These are phyloP conservation scores for Myathropa florea DNA, from an alignment of 2,888 invertebrate genomes.

Conservation along the genomic window DNA sequence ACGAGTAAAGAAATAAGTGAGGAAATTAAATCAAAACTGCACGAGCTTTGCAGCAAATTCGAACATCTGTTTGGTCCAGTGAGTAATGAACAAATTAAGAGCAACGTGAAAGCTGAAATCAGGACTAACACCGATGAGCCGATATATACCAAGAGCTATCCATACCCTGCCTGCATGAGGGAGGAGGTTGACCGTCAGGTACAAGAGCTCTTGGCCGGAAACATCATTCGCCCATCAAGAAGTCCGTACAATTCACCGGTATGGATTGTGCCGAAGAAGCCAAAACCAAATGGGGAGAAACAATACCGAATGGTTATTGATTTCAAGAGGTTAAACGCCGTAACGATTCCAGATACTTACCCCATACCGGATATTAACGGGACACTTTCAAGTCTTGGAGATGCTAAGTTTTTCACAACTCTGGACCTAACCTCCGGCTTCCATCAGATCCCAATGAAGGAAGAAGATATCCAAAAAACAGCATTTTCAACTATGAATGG, in stretches of 20 bases:
- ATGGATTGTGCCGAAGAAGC: conserved; percentile 72
- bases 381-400: conserved; percentile 62
- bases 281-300: conserved; percentile 55
- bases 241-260: conserved; percentile 73
- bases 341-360: conserved; percentile 59
- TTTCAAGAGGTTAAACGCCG: conserved; percentile 65
- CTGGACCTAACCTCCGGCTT: conserved; percentile 70
- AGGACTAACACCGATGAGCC: conserved; percentile 72
- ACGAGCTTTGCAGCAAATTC: too few species aligned
- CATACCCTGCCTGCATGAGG: conserved; percentile 76
- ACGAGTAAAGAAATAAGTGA: not conserved
- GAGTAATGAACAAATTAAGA: not conserved
- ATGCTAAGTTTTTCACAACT: conserved; percentile 67
- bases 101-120: conserved; percentile 75
- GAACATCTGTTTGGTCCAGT: not conserved
- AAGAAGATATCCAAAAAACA: not conserved
- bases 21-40: too few species aligned
- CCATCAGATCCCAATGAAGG: conserved; percentile 58
- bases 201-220: conserved; percentile 73
- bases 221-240: conserved; percentile 73
- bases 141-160: conserved; percentile 75
- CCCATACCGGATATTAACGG: conserved; percentile 9
- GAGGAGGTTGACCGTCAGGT: conserved; percentile 76
- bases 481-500: conserved; percentile 5
- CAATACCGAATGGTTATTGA: conserved; percentile 69